Conservation (phyloP, 2,797 vertebrate genomes). For the Myripristis jacobus region DNA sequence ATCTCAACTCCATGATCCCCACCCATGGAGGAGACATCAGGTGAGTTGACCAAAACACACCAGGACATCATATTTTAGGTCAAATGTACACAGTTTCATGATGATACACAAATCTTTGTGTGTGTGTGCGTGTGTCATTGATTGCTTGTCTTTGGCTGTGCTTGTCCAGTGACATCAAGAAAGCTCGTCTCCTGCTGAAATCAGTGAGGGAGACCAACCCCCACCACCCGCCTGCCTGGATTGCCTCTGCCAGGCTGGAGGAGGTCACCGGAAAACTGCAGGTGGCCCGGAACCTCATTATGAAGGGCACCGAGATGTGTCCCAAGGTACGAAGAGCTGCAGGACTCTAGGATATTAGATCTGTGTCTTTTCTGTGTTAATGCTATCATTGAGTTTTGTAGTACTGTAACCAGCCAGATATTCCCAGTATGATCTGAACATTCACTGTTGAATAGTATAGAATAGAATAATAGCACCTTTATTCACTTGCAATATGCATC, state of each 20-base stretch:
- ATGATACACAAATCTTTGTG: neutral
- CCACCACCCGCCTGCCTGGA: constrained; percentile 98
- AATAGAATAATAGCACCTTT: too few species aligned
- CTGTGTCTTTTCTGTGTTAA: neutral
- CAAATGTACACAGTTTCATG: neutral
- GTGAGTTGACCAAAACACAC: constrained; percentile 70
- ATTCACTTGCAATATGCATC: too few species aligned
- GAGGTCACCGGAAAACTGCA: constrained; percentile 98
- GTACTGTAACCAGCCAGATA: too few species aligned
- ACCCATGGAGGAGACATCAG: constrained; percentile 98
- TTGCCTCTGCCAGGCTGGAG: constrained; percentile 95
- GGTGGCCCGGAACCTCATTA: constrained; percentile 97
- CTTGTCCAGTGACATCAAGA: constrained; percentile 93
- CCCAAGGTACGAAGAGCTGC: constrained; percentile 89
- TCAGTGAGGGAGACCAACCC: constrained; percentile 98
- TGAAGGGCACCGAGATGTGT: constrained; percentile 99
- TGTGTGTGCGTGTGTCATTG: constrained; percentile 16
- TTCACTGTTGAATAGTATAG: too few species aligned
- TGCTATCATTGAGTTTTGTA: neutral
- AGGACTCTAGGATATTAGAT: neutral
- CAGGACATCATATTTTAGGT: neutral
- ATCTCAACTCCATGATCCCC: constrained; percentile 99
- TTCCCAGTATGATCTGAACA: too few species aligned
- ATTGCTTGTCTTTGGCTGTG: constrained; percentile 7
- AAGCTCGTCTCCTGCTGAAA: constrained; percentile 95